Conservation (phyloP, 2,888 invertebrate species). For the Temnothorax rugatulus region DNA sequence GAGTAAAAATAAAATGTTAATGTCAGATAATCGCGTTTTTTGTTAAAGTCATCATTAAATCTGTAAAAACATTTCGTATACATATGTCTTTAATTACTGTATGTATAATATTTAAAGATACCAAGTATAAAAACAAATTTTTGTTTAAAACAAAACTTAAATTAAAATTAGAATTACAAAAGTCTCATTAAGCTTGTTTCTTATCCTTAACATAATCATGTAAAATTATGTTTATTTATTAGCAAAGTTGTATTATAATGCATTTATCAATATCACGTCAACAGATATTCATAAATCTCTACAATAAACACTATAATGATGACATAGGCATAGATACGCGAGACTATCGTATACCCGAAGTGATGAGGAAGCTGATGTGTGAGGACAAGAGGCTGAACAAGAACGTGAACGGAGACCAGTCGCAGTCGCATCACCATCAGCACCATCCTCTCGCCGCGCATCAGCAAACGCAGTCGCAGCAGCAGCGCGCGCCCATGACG, state of each 20-base stretch:
- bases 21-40: background rate
- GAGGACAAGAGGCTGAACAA: slow-evolving; percentile 87
- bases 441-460: slow-evolving; percentile 80
- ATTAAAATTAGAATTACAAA: slow-evolving; percentile 1
- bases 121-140: background rate
- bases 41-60: slow-evolving; percentile 17
- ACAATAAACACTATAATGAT: background rate
- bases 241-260: background rate
- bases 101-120: background rate
- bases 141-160: background rate
- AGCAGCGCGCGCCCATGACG: slow-evolving; percentile 85
- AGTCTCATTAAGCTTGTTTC: background rate
- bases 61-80: background rate
- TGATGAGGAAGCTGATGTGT: slow-evolving; percentile 88
- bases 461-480: slow-evolving; percentile 78
- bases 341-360: slow-evolving; percentile 87
- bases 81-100: background rate
- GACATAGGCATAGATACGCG: slow-evolving; percentile 83
- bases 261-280: background rate
- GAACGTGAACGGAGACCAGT: slow-evolving; percentile 83
- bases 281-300: background rate
- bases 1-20: slow-evolving; percentile 9
- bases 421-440: slow-evolving; percentile 79
- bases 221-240: background rate
- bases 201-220: background rate